A percentile compares a stretch with the other conserved stretches of the same genome.
Evolutionary conservation across 1,140 invertebrate genomes (phyloP).

Genomic region (Lucilia sericata): DNA sequence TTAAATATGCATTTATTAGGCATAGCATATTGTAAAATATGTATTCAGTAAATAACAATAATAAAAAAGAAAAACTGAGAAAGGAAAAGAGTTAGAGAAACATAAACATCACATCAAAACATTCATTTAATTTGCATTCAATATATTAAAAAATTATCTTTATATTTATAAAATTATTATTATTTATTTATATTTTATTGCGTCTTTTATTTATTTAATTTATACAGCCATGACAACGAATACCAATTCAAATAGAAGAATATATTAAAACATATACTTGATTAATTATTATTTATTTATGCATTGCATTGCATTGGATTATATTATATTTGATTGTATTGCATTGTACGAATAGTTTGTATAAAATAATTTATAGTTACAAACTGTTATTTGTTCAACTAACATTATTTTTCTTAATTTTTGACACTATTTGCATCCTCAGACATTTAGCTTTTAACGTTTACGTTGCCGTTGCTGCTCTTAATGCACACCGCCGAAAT

Average conservation of each 20-base stretch:
- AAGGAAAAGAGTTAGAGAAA: neutral
- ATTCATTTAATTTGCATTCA: constrained; percentile 23
- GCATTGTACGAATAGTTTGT: neutral
- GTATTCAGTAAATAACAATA: neutral
- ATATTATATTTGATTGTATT: too few relatives aligned
- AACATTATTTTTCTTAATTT: constrained; percentile 3
- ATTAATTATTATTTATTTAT: neutral
- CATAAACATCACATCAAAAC: constrained; percentile 15
- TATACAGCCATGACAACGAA: constrained; percentile 12
- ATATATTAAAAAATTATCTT: neutral
- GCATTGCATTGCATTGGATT: neutral
- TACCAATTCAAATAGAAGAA: neutral
- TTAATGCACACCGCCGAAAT: neutral
- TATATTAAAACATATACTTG: neutral
- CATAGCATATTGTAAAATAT: neutral
- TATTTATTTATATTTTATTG: neutral
- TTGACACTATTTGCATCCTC: neutral
- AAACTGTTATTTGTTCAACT: neutral
- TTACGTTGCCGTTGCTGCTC: neutral
- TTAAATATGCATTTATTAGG: neutral
- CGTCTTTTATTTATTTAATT: neutral
- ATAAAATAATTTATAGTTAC: neutral
- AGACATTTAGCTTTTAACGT: neutral
- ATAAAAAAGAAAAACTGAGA: neutral
- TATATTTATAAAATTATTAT: neutral